phyloP scores from a whole-genome alignment of 2,888 invertebrate species.

The Drosophila limbata region DNA sequence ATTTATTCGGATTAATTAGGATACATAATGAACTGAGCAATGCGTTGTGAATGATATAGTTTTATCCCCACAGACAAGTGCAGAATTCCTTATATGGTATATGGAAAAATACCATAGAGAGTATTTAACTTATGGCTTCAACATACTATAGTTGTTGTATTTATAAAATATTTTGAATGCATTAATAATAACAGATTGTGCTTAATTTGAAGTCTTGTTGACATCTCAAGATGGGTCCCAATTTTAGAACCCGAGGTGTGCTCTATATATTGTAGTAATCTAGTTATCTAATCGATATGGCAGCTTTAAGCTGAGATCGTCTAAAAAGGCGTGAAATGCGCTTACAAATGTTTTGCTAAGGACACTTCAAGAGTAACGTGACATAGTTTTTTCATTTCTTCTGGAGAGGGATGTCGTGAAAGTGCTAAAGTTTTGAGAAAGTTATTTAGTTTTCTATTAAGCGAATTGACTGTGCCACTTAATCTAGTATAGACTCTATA shows the following conservation, averaged over 20 bases:
- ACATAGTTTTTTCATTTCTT: neutral
- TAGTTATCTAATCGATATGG: constrained; percentile 19
- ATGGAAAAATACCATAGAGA: constrained; percentile 17
- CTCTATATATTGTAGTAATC: constrained; percentile 3
- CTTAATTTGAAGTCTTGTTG: constrained; percentile 44
- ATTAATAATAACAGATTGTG: constrained; percentile 35
- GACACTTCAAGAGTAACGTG: constrained; percentile 73
- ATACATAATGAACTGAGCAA: constrained; percentile 34
- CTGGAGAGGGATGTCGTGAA: constrained; percentile 26
- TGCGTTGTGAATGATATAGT: constrained; percentile 28
- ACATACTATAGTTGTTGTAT: constrained; percentile 9
- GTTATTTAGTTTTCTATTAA: constrained; percentile 20
- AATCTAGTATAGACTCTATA: constrained; percentile 1
- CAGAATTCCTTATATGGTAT: constrained; percentile 27
- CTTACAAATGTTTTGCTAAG: constrained; percentile 56
- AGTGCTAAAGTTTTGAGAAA: constrained; percentile 29
- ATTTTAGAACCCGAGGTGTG: constrained; percentile 29
- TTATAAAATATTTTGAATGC: constrained; percentile 24
- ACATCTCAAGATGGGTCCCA: constrained; percentile 19
- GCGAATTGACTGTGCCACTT: constrained; percentile 28
- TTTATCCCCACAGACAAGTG: constrained; percentile 32
- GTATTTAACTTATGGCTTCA: constrained; percentile 1
- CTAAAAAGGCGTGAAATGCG: constrained; percentile 28
- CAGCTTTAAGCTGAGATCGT: constrained; percentile 59
- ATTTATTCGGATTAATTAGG: neutral